Evolutionary conservation across 2,888 invertebrate species (phyloP).

Genomic region (Nemurella pictetii): DNA sequence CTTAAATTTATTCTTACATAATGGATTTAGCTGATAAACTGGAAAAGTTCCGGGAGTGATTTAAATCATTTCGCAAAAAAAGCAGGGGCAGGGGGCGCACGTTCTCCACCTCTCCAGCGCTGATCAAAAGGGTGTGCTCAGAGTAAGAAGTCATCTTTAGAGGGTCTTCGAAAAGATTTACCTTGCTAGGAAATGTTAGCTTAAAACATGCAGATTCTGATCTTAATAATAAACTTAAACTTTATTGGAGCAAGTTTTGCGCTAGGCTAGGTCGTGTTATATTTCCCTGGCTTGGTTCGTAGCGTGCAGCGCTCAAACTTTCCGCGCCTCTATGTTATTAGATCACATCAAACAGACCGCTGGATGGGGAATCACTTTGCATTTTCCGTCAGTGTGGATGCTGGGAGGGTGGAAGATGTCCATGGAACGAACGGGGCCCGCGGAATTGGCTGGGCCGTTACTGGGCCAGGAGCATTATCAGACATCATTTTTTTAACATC

Average conservation of each 20-base stretch:
- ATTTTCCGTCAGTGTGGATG: neutral
- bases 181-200: conserved; percentile 7
- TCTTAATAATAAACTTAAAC: conserved; percentile 29
- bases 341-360: neutral
- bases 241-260: neutral
- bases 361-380: neutral
- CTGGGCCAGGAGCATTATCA: too few species aligned
- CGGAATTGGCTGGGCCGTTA: too few species aligned
- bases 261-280: neutral
- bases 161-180: conserved; percentile 7
- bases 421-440: neutral
- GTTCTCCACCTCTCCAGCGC: neutral
- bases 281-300: neutral
- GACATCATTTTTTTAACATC: too few species aligned
- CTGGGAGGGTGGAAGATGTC: neutral
- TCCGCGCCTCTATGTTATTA: neutral
- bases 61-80: conserved; percentile 24
- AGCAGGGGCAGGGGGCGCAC: neutral
- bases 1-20: conserved; percentile 23
- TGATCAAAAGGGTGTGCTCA: conserved; percentile 7
- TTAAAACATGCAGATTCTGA: conserved; percentile 23
- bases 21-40: conserved; percentile 27
- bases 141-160: neutral
- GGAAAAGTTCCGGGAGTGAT: conserved; percentile 27
- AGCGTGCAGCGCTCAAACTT: neutral